phyloP scores from a whole-genome alignment of 2,797 vertebrate genomes.

The Neomorphus geoffroyi region DNA sequence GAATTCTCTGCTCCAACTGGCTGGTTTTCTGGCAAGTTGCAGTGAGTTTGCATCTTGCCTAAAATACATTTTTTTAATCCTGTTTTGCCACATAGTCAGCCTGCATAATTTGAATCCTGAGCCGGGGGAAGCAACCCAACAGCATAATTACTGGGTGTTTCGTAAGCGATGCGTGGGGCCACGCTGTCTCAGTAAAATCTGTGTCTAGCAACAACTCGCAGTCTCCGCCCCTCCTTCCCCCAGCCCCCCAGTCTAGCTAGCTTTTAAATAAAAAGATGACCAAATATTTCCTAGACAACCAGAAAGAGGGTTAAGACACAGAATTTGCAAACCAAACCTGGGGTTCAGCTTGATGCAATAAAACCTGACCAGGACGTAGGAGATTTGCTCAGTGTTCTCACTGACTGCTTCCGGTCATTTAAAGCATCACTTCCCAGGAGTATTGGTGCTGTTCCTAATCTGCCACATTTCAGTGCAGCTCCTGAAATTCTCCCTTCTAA shows the following conservation, averaged over 20 bases:
- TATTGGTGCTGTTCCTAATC: not conserved
- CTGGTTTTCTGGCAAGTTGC: constrained; percentile 18
- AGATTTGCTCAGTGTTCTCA: not conserved
- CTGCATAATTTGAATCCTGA: constrained; percentile 43
- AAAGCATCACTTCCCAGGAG: not conserved
- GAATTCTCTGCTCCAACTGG: not conserved
- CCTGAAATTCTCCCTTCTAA: not conserved
- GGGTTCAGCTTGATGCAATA: not conserved
- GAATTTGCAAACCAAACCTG: not conserved
- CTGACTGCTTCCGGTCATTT: not conserved
- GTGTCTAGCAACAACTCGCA: not conserved
- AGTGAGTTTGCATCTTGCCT: not conserved
- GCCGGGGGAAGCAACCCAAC: constrained; percentile 13
- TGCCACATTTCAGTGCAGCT: not conserved
- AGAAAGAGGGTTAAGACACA: not conserved
- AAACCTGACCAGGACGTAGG: accelerated
- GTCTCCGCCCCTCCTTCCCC: not conserved
- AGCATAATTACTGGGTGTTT: constrained; percentile 10
- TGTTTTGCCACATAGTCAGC: constrained; percentile 28
- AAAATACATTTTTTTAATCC: constrained; percentile 28
- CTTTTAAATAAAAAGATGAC: not conserved
- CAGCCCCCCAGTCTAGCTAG: not conserved
- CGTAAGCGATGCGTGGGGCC: not conserved
- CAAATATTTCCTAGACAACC: not conserved
- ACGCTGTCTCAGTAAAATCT: constrained; percentile 24